A percentile compares a stretch with the other conserved stretches of the same genome.
These are phyloP conservation scores for Melikaiella ostensackeni DNA, from an alignment of 2,888 invertebrate genomes.

Conservation along the genomic window DNA sequence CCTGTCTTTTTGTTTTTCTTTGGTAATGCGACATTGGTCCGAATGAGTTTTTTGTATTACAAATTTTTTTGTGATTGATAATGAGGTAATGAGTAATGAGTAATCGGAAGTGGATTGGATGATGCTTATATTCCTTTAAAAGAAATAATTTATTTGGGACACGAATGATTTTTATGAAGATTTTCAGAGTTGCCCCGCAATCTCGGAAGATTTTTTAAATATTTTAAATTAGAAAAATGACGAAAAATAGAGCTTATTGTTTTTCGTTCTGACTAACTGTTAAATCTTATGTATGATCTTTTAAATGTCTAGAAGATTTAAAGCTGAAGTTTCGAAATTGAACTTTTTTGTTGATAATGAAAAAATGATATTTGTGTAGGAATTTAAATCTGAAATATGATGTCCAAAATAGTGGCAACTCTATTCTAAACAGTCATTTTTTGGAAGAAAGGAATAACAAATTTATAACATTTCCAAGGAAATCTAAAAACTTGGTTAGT, in stretches of 20 bases:
- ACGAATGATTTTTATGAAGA: too few species aligned
- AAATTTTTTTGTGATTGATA: not conserved
- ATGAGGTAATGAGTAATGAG: slow-evolving; percentile 1
- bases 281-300: not conserved
- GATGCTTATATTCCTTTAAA: slow-evolving; percentile 1
- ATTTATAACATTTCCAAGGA: not conserved
- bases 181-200: too few species aligned
- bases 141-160: too few species aligned
- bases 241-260: too few species aligned
- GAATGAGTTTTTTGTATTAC: not conserved
- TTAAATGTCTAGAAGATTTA: not conserved
- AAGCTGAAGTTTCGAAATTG: not conserved
- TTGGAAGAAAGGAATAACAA: not conserved
- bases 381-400: not conserved
- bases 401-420: not conserved
- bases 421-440: not conserved
- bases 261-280: too few species aligned
- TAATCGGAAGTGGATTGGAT: slow-evolving; percentile 34
- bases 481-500: not conserved
- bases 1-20: not conserved
- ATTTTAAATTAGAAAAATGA: too few species aligned
- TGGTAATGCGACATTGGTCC: not conserved
- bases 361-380: too few species aligned
- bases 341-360: too few species aligned
- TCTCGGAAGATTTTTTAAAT: too few species aligned